Percentiles rank a stretch among this genome's conserved stretches.
phyloP scores from a whole-genome alignment of 2,888 invertebrate genomes.

The Hydropsyche betteni region DNA sequence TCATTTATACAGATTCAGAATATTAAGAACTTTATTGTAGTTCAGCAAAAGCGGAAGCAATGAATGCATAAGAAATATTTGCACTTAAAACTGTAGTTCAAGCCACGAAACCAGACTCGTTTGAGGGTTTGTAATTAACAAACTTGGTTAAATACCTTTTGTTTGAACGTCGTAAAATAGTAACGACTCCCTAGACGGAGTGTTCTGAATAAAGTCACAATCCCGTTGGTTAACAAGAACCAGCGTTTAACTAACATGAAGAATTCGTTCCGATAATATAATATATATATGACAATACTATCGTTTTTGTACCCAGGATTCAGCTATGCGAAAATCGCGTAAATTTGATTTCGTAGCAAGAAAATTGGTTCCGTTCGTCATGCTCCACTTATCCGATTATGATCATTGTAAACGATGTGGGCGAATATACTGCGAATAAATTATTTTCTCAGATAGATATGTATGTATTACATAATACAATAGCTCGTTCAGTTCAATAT shows the following conservation, averaged over 20 bases:
- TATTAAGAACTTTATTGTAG: too few species aligned
- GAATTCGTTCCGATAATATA: not conserved
- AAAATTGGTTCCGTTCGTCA: not conserved
- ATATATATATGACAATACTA: not conserved
- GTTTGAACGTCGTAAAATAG: conserved; percentile 19
- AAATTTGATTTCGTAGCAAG: not conserved
- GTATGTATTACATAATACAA: not conserved
- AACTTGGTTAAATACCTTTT: conserved; percentile 2
- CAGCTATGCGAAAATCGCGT: not conserved
- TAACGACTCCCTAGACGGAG: not conserved
- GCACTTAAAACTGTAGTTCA: not conserved
- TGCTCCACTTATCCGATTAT: conserved; percentile 11
- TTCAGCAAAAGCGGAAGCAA: too few species aligned
- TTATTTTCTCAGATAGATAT: not conserved
- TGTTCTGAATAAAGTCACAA: conserved; percentile 11
- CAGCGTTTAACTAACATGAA: not conserved
- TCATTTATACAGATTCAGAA: too few species aligned
- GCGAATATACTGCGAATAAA: conserved; percentile 3
- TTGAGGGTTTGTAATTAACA: conserved; percentile 19
- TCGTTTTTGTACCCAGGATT: not conserved
- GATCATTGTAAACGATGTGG: conserved; percentile 19
- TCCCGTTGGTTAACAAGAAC: not conserved
- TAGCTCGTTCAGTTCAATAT: conserved; percentile 3
- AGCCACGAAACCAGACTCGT: not conserved
- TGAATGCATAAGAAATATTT: not conserved